phyloP scores from a whole-genome alignment of 1,140 invertebrate genomes.

The Marisa cornuarietis region DNA sequence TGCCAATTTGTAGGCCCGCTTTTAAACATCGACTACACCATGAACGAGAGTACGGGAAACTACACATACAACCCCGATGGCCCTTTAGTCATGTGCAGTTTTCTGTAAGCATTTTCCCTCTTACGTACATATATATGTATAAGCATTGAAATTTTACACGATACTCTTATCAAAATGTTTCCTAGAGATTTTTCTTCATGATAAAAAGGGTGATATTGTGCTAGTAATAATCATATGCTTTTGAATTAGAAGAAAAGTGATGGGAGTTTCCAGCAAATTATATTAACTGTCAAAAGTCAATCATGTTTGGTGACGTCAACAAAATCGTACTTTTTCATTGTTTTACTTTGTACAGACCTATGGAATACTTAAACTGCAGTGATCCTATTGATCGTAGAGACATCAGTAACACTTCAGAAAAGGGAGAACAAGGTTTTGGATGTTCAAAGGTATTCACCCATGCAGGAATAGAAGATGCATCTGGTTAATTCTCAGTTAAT shows the following conservation, averaged over 20 bases:
- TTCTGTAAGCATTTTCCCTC: constrained; percentile 37
- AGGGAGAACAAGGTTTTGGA: constrained; percentile 80
- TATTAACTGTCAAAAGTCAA: too few relatives aligned
- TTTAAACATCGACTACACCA: constrained; percentile 28
- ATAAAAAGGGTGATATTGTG: constrained; percentile 10
- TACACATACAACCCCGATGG: constrained; percentile 37
- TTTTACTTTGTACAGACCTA: constrained; percentile 70
- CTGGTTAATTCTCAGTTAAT: not conserved
- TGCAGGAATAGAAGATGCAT: constrained; percentile 14
- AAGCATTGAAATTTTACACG: not conserved
- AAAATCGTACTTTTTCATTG: constrained; percentile 11
- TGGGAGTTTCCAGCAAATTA: too few relatives aligned
- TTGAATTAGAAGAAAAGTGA: too few relatives aligned
- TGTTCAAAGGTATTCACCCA: constrained; percentile 78
- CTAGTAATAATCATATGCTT: not conserved
- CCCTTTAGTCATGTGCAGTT: constrained; percentile 42
- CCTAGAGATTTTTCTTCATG: not conserved
- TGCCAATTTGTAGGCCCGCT: constrained; percentile 20
- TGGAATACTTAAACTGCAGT: constrained; percentile 92
- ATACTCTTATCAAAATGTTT: not conserved
- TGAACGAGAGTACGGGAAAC: constrained; percentile 33
- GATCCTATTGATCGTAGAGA: constrained; percentile 90
- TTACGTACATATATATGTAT: too few relatives aligned
- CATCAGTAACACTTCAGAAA: constrained; percentile 79
- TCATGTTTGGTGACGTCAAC: too few relatives aligned